Evolutionary conservation across 2,113 vertebrate species (phyloP), one percentile per base, ranked within the genome.

Genomic region (Eidolon helvum): DNA sequence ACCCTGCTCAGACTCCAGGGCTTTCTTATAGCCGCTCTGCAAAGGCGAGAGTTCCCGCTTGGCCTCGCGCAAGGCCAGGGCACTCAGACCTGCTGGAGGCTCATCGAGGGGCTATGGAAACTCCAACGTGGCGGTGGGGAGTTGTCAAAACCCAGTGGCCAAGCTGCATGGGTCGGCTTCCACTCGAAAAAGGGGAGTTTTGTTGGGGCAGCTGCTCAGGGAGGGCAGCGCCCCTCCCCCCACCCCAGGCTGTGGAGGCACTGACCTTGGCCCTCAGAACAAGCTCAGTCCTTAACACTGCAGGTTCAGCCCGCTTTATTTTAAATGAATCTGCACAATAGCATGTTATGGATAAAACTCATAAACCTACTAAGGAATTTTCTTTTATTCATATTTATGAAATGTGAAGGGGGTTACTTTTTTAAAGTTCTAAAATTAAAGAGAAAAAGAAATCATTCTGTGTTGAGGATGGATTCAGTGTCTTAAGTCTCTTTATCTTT

Each of bases 341-440:
- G 79, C 30, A 9, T 66, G 35, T 40, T 57, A 68, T 14, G n/a
- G 77, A 65, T 61, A 82, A 82, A 84, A 55, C n/a, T 43, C 48
- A 83, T 35, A 75, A 90, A 68, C 78, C 84, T 68, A 63, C 40
- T 26, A 84, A 87, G 55, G n/a, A 65, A 50, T 75, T 19, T 65
- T 79, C n/a, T 93, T 87, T 87, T 91, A 71, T 90, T 93, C 83
- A 18, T 55, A 93, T 61, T 48, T 92, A 18, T 65, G 10, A 28
- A 38, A 12, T 43, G 38, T 87, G 90, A 45, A 87, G 40, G 57
- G 59, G 30, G 8, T 87, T 91, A 79, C 94, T 95, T 90, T 82
- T 83, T 72, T 26, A 61, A 91, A 94, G 59, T 92, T 96, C 15
- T 90, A 93, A 92, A 94, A 85, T 91, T 79, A 74, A 95, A 93